A percentile compares a stretch with the other conserved stretches of the same genome.
Conservation (phyloP, 1,140 invertebrate genomes). For the Zaprionus kolodkinae region DNA sequence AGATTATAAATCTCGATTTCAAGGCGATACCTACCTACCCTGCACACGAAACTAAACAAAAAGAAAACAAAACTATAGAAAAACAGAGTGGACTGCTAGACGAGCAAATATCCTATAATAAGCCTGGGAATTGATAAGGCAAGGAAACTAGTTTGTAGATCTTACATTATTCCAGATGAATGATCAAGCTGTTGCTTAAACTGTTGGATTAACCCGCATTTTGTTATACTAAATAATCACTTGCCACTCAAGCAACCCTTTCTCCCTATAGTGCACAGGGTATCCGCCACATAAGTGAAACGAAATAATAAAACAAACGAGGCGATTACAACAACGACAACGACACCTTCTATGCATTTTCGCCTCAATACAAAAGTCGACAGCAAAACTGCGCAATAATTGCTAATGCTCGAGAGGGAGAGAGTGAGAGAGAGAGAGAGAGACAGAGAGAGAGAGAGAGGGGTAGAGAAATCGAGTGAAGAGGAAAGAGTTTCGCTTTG, state of each 20-base stretch:
- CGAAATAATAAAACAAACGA: slow-evolving; percentile 60
- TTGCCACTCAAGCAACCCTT: not conserved
- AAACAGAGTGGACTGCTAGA: not conserved
- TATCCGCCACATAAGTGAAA: slow-evolving; percentile 22
- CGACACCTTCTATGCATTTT: slow-evolving; percentile 66
- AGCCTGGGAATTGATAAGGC: too few relatives aligned
- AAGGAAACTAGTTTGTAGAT: too few relatives aligned
- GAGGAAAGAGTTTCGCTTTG: slow-evolving; percentile 22
- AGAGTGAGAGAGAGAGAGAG: not conserved
- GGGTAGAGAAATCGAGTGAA: too few relatives aligned
- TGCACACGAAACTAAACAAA: slow-evolving; percentile 22
- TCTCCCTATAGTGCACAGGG: not conserved
- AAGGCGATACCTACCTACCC: slow-evolving; percentile 48
- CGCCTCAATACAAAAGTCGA: slow-evolving; percentile 44
- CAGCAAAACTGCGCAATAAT: slow-evolving; percentile 76
- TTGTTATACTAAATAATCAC: not conserved
- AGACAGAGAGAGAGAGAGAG: not conserved
- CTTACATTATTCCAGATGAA: too few relatives aligned
- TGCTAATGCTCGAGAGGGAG: slow-evolving; percentile 33
- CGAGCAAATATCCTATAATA: not conserved
- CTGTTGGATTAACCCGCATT: too few relatives aligned
- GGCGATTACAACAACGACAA: slow-evolving; percentile 61
- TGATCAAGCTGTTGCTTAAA: too few relatives aligned
- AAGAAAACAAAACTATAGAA: slow-evolving; percentile 12
- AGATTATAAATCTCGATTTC: slow-evolving; percentile 76